Evolutionary conservation across 2,888 invertebrate genomes (phyloP).

Genomic region (Trachelus tabidus): DNA sequence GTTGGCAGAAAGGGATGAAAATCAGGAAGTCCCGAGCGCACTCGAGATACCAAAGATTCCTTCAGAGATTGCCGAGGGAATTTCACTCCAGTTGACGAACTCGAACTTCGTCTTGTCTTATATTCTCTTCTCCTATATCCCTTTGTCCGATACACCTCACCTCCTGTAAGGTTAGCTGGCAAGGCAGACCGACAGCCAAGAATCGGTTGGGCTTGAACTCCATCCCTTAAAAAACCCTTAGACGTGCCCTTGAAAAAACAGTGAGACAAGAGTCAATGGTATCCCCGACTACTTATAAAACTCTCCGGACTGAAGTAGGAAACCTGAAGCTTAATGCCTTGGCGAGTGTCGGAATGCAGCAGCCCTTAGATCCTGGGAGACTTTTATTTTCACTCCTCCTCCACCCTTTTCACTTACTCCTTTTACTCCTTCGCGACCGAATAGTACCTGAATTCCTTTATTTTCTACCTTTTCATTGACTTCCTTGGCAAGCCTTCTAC

Average conservation of each 20-base stretch:
- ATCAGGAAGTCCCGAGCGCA: slow-evolving; percentile 25
- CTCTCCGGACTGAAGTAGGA: background rate
- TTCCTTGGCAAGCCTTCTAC: too few relatives aligned
- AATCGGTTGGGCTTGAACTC: too few relatives aligned
- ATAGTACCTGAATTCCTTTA: too few relatives aligned
- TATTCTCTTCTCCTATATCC: slow-evolving; percentile 34
- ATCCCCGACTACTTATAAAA: background rate
- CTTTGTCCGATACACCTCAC: slow-evolving; percentile 30
- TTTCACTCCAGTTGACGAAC: slow-evolving; percentile 60
- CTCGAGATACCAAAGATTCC: slow-evolving; percentile 61
- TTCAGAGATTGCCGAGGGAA: slow-evolving; percentile 60
- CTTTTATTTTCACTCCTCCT: too few relatives aligned
- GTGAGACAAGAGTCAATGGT: too few relatives aligned
- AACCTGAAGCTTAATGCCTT: background rate
- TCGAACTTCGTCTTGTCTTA: slow-evolving; percentile 54
- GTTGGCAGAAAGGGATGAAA: slow-evolving; percentile 11
- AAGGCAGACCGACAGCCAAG: too few relatives aligned
- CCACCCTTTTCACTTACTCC: too few relatives aligned
- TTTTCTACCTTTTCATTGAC: too few relatives aligned
- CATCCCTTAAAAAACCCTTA: too few relatives aligned
- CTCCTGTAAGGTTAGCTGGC: background rate
- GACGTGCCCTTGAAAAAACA: too few relatives aligned
- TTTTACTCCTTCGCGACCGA: too few relatives aligned
- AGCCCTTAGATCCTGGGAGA: too few relatives aligned
- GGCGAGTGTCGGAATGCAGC: background rate